phyloP scores from a whole-genome alignment of 2,888 invertebrate genomes.

The Xanthia togata region DNA sequence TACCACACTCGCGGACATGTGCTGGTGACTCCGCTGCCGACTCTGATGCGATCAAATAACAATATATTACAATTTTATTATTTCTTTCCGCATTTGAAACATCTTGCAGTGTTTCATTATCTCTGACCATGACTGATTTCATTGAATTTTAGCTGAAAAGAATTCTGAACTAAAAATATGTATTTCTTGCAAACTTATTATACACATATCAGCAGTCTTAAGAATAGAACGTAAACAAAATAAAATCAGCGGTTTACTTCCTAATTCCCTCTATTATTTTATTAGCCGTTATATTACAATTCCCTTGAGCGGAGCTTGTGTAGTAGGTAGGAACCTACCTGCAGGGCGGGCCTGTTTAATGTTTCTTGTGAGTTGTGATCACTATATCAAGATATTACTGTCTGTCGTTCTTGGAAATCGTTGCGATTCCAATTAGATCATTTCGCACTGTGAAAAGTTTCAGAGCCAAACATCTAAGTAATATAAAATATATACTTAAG shows the following conservation, averaged over 20 bases:
- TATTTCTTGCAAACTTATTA: conserved; percentile 21
- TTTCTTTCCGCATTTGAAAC: conserved; percentile 24
- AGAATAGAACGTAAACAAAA: background rate
- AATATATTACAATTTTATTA: conserved; percentile 34
- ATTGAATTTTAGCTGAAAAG: background rate
- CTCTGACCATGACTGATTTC: conserved; percentile 5
- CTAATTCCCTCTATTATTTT: background rate
- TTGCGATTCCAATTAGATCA: conserved; percentile 2
- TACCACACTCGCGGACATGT: conserved; percentile 42
- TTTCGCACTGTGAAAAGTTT: conserved; percentile 3
- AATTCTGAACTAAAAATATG: background rate
- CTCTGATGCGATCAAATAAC: conserved; percentile 27
- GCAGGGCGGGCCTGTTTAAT: conserved; percentile 1
- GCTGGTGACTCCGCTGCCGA: conserved; percentile 20
- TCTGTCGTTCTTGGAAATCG: conserved; percentile 12
- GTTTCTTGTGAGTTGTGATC: conserved; percentile 20
- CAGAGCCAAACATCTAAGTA: background rate
- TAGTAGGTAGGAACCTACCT: background rate
- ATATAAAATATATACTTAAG: background rate
- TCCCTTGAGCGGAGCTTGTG: conserved; percentile 4
- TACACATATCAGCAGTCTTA: background rate
- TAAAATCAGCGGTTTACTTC: background rate
- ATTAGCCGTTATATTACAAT: background rate
- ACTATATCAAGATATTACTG: conserved; percentile 15
- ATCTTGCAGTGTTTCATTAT: conserved; percentile 18